Base-by-base conservation (phyloP, 92 coral and sea anemone genomes). In the Zoanthus sansibaricus region DNA sequence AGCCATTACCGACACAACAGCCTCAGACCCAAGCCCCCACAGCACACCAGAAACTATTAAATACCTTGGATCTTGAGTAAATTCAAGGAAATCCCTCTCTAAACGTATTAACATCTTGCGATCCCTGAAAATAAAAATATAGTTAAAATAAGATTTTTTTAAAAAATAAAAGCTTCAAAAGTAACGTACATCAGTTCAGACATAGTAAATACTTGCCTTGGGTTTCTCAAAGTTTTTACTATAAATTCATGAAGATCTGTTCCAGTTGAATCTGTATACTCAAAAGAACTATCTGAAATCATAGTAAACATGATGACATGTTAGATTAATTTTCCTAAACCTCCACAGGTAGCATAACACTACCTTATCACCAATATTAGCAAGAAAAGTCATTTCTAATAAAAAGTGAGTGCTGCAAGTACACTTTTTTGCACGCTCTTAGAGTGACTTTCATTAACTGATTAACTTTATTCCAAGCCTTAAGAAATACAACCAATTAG, bases 221-320 rank as follows among this genome's bases (percentile, higher is more conserved):
- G 99, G 89, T 97, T 97, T 86, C 87, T 89, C 46, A 97, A 86
- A 51, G 99, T 97, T 86, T 95, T 97, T 62, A 97, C 90, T 69
- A 97, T 97, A 91, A 97, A 97, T 89, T 95, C 99, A 90, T 95
- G 92, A 45, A 97, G 92, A 86, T 97, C 99, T 75, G 99, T 97
- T 54, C 99, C 99, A 66, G 99, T 97, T 47, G 99, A 97, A 87
- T 97, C 99, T 69, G 99, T 97, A 82, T 97, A 97, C 79, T 97
- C 99, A 92, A 97, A 95, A 55, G 99, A 97, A 85, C 96, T 94
- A 88, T 97, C 99, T 97, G 78, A 85, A 89, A 79, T 72, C 32
- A 37, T 37, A 37, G 42, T 20, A 74, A 51, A 17, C 44, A 70
- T 14, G 66, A 44, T 12, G 15, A 37, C 2, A 37, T 0, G 62